Percentiles rank a stretch among this genome's conserved stretches.
These are phyloP conservation scores for Tadarida brasiliensis DNA, from an alignment of 2,797 vertebrate genomes.

Conservation along the genomic window DNA sequence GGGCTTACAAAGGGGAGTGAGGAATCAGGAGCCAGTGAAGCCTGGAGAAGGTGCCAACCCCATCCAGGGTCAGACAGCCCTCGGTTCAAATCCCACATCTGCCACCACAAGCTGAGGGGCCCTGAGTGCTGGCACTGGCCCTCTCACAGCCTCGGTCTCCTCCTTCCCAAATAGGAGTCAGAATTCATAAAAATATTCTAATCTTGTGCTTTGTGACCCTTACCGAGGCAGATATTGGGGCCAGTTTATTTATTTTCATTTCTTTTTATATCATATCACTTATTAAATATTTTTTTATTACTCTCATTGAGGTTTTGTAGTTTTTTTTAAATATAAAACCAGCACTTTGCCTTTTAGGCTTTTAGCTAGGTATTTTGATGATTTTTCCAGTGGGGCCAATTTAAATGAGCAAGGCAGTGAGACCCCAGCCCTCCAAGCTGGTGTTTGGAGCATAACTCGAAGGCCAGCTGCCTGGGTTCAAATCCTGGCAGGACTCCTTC, in stretches of 20 bases:
- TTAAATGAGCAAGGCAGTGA: not conserved
- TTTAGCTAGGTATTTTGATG: not conserved
- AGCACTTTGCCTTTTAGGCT: not conserved
- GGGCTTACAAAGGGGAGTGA: not conserved
- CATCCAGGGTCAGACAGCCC: not conserved
- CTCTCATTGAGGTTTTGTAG: not conserved
- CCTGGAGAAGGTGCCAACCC: not conserved
- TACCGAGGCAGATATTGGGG: fast-evolving
- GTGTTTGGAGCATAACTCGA: not conserved
- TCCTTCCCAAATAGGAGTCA: not conserved
- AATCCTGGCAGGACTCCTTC: not conserved
- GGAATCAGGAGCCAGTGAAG: not conserved
- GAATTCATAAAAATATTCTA: not conserved
- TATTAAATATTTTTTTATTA: not conserved
- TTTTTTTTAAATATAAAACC: not conserved
- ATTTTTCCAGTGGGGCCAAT: not conserved
- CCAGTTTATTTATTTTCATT: not conserved
- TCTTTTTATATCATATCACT: not conserved
- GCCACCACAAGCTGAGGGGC: not conserved
- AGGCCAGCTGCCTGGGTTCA: not conserved
- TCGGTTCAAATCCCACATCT: not conserved
- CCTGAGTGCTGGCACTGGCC: not conserved
- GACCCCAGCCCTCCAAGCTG: not conserved
- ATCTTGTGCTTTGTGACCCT: not conserved
- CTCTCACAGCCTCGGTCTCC: not conserved